These are phyloP conservation scores for Oxyruncus cristatus DNA, from an alignment of 2,113 vertebrate genomes.

Conservation along the genomic window DNA sequence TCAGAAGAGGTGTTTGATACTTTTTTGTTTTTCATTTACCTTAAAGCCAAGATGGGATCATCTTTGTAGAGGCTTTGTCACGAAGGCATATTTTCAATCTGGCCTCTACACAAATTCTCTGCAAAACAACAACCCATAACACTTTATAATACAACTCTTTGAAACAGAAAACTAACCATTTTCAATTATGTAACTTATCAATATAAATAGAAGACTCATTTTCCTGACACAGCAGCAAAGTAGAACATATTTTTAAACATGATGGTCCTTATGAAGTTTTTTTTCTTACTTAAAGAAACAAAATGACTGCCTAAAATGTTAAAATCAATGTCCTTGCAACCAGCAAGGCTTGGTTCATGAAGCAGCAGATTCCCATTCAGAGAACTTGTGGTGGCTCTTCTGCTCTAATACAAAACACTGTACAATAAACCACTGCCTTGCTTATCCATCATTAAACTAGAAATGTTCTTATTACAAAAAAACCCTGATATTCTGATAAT, in stretches of 20 bases:
- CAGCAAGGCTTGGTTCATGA: background rate
- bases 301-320: background rate
- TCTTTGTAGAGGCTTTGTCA: background rate
- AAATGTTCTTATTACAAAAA: background rate
- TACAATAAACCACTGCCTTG: background rate
- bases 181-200: background rate
- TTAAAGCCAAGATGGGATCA: background rate
- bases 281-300: background rate
- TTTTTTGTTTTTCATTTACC: background rate
- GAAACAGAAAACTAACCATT: background rate
- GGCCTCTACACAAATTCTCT: background rate
- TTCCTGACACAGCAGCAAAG: background rate
- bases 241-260: background rate
- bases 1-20: background rate
- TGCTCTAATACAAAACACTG: background rate
- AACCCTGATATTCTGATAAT: background rate
- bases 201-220: slow-evolving; percentile 8
- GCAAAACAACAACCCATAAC: slow-evolving; percentile 23
- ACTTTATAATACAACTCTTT: background rate
- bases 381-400: background rate
- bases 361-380: background rate
- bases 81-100: background rate
- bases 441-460: background rate
- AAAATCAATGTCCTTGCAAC: background rate
- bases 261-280: background rate